Evolutionary conservation across 2,888 invertebrate species (phyloP), one percentile per base, ranked within the genome.

Genomic region (Zygogramma bicolorata): DNA sequence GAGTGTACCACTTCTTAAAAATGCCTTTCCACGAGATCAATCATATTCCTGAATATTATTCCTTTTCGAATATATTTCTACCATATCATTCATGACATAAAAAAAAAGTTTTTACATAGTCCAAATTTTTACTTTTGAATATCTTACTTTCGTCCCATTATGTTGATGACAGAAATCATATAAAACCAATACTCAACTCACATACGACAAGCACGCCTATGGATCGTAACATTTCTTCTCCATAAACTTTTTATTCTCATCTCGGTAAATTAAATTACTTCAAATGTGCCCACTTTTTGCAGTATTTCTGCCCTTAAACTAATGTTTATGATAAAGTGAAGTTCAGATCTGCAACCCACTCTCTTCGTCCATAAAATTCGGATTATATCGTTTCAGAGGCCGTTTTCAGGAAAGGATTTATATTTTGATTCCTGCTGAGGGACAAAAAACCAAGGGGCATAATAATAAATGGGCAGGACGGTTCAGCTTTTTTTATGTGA

Each of bases 261-360:
- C 70, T 59, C 59, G 20, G 42, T 46, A 46, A 40, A 70, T 70
- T 65, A 49, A 65, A 70, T 65, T 38, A 38, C 65, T 63, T 8
- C 25, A 65, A 70, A 59, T 70, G 63, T 58, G 60, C 65, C 59
- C 46, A 58, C 65, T 38, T 65, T 46, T 59, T 42, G 20, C 31
- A 59, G 70, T 40, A 34, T 25, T 53, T 40, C 46, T n/a, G 34
- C 46, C 49, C 15, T 31, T 65, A 57, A 27, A 53, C 46, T 38
- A 25, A 70, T 70, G 65, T 60, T 70, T 60, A 60, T 60, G 34
- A 59, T 65, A 65, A 63, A 63, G n/a, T 60, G 49, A 46, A 70
- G 42, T 70, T 65, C 8, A 15, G 42, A 42, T 42, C 27, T 29
- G 10, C 42, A 62, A 42, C 40, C 42, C n/a, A 27, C 42, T 62